These are phyloP conservation scores for Platysteira castanea DNA, from an alignment of 2,113 vertebrate species.

Conservation along the genomic window DNA sequence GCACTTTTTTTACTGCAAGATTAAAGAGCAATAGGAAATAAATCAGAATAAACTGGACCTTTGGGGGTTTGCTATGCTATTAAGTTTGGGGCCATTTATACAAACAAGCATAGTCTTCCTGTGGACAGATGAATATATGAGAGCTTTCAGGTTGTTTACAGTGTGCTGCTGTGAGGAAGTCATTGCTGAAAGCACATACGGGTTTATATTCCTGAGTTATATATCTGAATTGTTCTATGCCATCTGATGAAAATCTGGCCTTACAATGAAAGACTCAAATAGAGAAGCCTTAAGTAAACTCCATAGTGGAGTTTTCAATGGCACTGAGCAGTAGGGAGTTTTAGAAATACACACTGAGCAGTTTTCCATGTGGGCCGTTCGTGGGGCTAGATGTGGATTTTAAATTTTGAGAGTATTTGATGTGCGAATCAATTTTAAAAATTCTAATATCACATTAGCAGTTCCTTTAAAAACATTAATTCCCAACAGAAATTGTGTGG, in stretches of 20 bases:
- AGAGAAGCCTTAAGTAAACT: background rate
- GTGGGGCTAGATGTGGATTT: background rate
- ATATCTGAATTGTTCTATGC: background rate
- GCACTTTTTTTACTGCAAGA: background rate
- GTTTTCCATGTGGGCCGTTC: background rate
- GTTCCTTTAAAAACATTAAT: background rate
- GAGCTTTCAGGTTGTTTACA: background rate
- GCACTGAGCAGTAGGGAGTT: background rate
- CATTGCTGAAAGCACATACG: background rate
- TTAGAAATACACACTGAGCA: background rate
- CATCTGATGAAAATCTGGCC: background rate
- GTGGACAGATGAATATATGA: background rate
- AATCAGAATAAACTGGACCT: background rate
- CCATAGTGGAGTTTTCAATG: background rate
- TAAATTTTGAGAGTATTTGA: background rate
- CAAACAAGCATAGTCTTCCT: background rate
- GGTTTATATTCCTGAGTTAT: background rate
- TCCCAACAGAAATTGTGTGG: background rate
- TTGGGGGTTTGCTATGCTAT: background rate
- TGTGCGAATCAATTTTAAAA: background rate
- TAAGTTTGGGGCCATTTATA: background rate
- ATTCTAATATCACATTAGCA: background rate
- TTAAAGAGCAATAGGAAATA: background rate
- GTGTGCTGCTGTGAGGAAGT: background rate
- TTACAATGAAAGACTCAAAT: background rate